Percentiles rank a stretch among this genome's conserved stretches.
phyloP scores from a whole-genome alignment of 35 echinoderm and acorn worm genomes.

The Ophiothrix spiculata region DNA sequence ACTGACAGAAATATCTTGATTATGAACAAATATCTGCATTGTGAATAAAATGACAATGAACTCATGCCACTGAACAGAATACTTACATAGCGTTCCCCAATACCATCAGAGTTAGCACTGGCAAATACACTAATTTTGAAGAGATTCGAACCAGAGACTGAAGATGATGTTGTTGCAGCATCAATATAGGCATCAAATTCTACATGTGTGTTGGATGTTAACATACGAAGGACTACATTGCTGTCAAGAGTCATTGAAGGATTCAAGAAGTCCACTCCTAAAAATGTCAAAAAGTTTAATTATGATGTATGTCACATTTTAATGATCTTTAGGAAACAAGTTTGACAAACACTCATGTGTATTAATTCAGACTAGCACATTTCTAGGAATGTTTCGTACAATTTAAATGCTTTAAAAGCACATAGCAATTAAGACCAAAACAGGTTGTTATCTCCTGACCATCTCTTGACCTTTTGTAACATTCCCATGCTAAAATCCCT shows the following conservation, averaged over 20 bases:
- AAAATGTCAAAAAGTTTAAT: background rate
- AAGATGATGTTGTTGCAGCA: slow-evolving; percentile 11
- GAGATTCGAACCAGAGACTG: slow-evolving; percentile 51
- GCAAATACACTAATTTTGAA: slow-evolving; percentile 61
- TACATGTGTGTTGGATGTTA: slow-evolving; percentile 25
- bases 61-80: background rate
- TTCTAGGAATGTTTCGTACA: too few relatives aligned
- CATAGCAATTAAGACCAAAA: too few relatives aligned
- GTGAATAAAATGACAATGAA: background rate
- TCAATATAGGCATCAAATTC: slow-evolving; percentile 32
- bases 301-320: too few relatives aligned
- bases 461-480: background rate
- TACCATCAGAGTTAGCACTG: slow-evolving; percentile 42
- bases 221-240: slow-evolving; percentile 15
- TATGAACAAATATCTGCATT: too few relatives aligned
- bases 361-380: background rate
- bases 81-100: slow-evolving; percentile 32
- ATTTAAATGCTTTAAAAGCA: too few relatives aligned
- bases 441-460: background rate
- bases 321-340: too few relatives aligned
- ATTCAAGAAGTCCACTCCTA: slow-evolving; percentile 27
- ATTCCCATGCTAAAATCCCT: too few relatives aligned
- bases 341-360: background rate
- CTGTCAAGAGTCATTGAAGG: background rate
- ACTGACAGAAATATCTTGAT: too few relatives aligned